Percentiles rank a stretch among this genome's conserved stretches.
Conservation (phyloP, 92 coral and sea anemone species). For the Porites evermanni region DNA sequence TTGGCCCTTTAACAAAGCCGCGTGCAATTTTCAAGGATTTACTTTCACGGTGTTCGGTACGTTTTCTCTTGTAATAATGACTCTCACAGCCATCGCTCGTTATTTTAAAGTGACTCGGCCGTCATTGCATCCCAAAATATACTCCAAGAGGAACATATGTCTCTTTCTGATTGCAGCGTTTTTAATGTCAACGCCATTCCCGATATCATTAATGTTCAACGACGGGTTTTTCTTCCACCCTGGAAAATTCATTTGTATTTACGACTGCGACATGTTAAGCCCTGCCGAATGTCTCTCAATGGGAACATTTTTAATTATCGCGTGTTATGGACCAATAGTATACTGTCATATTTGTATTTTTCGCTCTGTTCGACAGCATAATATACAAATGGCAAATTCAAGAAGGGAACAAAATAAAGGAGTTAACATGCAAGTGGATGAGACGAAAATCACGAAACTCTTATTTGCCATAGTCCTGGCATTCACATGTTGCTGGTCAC, state of each 20-base stretch:
- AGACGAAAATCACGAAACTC: background rate
- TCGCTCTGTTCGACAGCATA: conserved; percentile 4
- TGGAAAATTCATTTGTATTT: conserved; percentile 6
- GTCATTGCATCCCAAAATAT: background rate
- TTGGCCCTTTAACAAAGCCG: conserved; percentile 14
- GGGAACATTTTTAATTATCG: background rate
- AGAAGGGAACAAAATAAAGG: too few relatives aligned
- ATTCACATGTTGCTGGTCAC: background rate
- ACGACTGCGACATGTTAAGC: background rate
- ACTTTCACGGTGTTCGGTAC: conserved; percentile 8
- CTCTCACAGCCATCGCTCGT: conserved; percentile 23
- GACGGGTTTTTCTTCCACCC: conserved; percentile 11
- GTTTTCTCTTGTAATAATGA: conserved; percentile 5
- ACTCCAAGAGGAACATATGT: too few relatives aligned
- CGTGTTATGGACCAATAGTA: background rate
- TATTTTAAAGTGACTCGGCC: conserved; percentile 19
- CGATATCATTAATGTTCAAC: background rate
- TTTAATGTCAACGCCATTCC: background rate
- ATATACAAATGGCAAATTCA: background rate
- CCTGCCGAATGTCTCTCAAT: background rate
- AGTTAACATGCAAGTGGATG: background rate
- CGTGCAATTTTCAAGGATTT: conserved; percentile 17
- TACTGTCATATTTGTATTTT: conserved; percentile 5
- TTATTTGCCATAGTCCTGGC: background rate
- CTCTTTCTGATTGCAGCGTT: background rate